Percentiles rank a stretch among this genome's conserved stretches.
Conservation (phyloP, 2,797 vertebrate species). For the Sparidentex hasta region DNA sequence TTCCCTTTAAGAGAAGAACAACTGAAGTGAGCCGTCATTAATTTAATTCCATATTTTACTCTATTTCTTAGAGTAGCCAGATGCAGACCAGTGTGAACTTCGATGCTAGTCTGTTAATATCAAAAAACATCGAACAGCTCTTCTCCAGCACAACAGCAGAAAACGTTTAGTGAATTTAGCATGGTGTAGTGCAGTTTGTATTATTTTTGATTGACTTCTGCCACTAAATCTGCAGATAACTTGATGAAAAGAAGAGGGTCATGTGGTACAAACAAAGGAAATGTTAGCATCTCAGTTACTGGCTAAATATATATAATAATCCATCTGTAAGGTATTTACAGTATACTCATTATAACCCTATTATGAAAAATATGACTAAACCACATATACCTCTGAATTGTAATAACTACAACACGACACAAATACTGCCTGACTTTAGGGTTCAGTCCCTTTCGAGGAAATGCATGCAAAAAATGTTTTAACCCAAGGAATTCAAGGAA, state of each 20-base stretch:
- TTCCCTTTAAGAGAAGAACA: conserved; percentile 85
- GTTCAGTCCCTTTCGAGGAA: not conserved
- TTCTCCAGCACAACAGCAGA: not conserved
- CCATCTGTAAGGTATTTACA: no score
- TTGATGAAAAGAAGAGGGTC: not conserved
- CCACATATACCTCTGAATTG: no score
- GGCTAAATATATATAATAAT: no score
- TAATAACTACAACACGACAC: no score
- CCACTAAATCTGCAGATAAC: not conserved
- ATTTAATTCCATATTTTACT: not conserved
- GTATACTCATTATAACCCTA: no score
- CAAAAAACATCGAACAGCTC: not conserved
- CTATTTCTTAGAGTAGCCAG: not conserved
- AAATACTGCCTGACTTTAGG: not conserved
- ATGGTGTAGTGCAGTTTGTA: not conserved
- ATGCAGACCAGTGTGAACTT: not conserved
- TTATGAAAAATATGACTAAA: no score
- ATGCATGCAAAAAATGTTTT: not conserved
- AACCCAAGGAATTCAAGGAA: not conserved
- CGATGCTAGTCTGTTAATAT: not conserved
- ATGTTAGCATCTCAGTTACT: no score
- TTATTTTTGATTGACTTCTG: not conserved
- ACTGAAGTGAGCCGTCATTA: rapidly evolving
- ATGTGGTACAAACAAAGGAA: no score
- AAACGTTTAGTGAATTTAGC: not conserved